Evolutionary conservation across 2,888 invertebrate species (phyloP), one percentile per base, ranked within the genome.

Genomic region (Apomyelois bistriatella): DNA sequence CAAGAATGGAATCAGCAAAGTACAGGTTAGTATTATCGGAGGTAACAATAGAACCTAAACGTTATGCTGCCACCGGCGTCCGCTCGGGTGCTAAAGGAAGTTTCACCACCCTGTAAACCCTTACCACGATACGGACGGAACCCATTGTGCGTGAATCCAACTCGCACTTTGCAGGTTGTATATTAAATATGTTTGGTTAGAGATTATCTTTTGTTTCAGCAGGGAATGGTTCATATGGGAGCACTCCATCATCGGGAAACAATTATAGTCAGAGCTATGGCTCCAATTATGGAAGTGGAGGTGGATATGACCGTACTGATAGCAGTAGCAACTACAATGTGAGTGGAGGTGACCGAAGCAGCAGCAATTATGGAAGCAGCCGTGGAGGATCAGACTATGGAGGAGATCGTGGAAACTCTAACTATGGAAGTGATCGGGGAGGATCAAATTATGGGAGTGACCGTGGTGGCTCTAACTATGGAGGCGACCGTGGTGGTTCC

Each of bases 401-500:
- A 49, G 87, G 83, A 53, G 83, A 90, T 42, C 72, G 90, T 38
- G 84, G 90, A 7, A 72, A 84, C 53, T 77, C 85, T 50, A 85
- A 78, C 64, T 78, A 76, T 57, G 75, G 80, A 47, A 73, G 79
- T 13, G 82, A 83, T 55, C 70, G 87, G 43, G 76, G 82, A 37
- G 74, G 83, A 57, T 70, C 83, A 54, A 78, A 85, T 60, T 84
- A 84, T 16, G 74, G 86, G 53, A 87, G 76, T 64, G 91, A 79
- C 65, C 82, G 91, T 47, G 84, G 91, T 40, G 84, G 88, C 57
- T 85, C 82, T 65, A 85, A 88, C 37, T 85, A 84, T 17, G 74
- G 86, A 53, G 87, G 76, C 64, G 91, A 79, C 65, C 82, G 91
- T 48, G 85, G 91, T 41, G 84, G 88, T 56, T 85, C 82, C 65